Base-by-base conservation (phyloP, 2,888 invertebrate genomes). In the Agrochola lychnidis region DNA sequence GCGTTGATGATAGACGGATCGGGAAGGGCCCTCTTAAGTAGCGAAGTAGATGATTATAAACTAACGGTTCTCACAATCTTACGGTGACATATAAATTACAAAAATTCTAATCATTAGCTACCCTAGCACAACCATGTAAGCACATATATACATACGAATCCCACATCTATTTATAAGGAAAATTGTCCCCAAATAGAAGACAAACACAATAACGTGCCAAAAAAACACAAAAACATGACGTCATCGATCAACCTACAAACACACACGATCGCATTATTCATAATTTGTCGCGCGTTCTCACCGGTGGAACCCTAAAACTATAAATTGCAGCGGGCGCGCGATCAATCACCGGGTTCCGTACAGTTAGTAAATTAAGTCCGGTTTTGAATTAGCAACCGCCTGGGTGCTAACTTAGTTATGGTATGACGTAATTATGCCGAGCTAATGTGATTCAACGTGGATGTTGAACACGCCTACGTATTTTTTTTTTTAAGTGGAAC, bases 251-350 rank as follows among this genome's bases (percentile, higher is more conserved):
- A 89, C 56, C 40, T 40, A 84, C 70, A 75, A 76, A 87, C 70
- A 82, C 71, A 74, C 78, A 83, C 88, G 66, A 77, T 92, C 90
- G 87, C 92, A 93, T 94, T 92, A 94, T 94, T 94, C 93, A 94
- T 93, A 93, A 94, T 94, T 92, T 93, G 92, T 92, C 90, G 90
- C 85, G 84, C 84, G 73, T 88, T 87, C 88, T 88, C 88, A 89
- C 89, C 85, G 79, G 82, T 78, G 80, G 83, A 85, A 83, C 87
- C 87, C 89, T 88, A 88, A 89, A 90, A 89, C 89, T 89, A 89
- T 88, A 91, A 93, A 93, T 92, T 91, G 90, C 90, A 83, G 83
- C 79, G 79, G 87, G 84, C 85, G 83, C 70, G 81, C 90, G 89
- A 94, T 93, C 93, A 92, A 94, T 94, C 93, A 93, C 88, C 86